These are phyloP conservation scores for Callipepla squamata DNA, from an alignment of 2,113 vertebrate genomes.

Conservation along the genomic window DNA sequence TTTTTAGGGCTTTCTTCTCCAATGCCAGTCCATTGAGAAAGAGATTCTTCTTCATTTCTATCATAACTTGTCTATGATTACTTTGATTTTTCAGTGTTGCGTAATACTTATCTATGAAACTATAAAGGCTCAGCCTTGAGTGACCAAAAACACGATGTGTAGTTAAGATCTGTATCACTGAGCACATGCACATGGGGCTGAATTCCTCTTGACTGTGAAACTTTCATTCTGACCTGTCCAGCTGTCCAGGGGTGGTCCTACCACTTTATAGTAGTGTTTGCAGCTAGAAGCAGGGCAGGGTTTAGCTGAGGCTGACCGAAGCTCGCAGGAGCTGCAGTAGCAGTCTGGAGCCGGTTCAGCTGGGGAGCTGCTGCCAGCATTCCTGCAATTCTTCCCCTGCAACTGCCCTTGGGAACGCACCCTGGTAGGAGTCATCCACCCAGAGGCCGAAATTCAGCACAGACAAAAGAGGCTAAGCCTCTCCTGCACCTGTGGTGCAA, in stretches of 20 bases:
- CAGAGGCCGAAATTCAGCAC: neutral
- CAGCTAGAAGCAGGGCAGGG: neutral
- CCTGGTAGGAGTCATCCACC: neutral
- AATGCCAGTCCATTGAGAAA: neutral
- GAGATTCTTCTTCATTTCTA: rapidly evolving
- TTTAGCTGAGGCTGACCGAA: neutral
- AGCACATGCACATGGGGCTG: neutral
- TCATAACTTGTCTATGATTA: neutral
- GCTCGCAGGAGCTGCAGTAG: neutral
- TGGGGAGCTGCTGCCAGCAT: neutral
- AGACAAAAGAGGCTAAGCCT: neutral
- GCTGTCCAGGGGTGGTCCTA: neutral
- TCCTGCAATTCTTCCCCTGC: neutral
- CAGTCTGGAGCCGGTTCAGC: neutral
- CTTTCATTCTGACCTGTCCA: neutral
- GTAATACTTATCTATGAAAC: neutral
- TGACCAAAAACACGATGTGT: neutral
- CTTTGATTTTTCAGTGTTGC: neutral
- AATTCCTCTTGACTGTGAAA: neutral
- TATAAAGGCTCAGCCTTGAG: neutral
- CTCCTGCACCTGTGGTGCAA: rapidly evolving
- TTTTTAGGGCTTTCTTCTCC: neutral
- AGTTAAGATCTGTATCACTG: neutral
- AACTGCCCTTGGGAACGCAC: neutral
- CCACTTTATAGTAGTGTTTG: neutral